These are phyloP conservation scores for Ammospiza nelsoni DNA, from an alignment of 2,113 vertebrate species.

Conservation along the genomic window DNA sequence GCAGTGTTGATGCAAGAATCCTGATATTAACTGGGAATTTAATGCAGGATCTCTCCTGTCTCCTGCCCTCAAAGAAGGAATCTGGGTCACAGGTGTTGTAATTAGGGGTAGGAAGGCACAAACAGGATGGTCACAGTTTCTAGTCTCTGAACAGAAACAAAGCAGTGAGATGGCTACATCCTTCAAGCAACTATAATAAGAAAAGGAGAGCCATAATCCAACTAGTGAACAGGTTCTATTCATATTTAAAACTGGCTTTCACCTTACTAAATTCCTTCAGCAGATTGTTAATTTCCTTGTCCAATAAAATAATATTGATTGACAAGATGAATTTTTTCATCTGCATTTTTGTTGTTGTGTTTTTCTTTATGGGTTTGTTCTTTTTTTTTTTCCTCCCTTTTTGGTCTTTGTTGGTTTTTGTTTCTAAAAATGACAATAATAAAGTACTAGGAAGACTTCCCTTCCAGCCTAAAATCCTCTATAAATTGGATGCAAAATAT, in stretches of 20 bases:
- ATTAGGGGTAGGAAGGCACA: not conserved
- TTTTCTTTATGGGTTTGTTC: not conserved
- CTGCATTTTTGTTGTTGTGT: not conserved
- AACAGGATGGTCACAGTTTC: not conserved
- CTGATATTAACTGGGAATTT: not conserved
- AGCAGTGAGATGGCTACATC: not conserved
- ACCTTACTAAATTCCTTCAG: not conserved
- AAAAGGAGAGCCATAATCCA: not conserved
- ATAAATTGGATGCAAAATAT: not conserved
- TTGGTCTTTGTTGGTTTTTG: not conserved
- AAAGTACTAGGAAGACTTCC: not conserved
- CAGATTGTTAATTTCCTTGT: not conserved
- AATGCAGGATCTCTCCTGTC: not conserved
- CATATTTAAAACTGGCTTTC: not conserved
- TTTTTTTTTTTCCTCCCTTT: not conserved
- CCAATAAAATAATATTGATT: not conserved
- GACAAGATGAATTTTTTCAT: not conserved
- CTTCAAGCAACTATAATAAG: not conserved
- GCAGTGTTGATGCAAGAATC: not conserved
- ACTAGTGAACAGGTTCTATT: not conserved
- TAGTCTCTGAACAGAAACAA: not conserved
- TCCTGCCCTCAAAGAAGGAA: not conserved
- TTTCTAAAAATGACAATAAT: not conserved
- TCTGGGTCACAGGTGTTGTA: not conserved
- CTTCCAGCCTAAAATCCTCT: accelerated